Percentiles rank a stretch among this genome's conserved stretches.
Conservation (phyloP, 2,888 invertebrate genomes). For the Spodoptera exigua region DNA sequence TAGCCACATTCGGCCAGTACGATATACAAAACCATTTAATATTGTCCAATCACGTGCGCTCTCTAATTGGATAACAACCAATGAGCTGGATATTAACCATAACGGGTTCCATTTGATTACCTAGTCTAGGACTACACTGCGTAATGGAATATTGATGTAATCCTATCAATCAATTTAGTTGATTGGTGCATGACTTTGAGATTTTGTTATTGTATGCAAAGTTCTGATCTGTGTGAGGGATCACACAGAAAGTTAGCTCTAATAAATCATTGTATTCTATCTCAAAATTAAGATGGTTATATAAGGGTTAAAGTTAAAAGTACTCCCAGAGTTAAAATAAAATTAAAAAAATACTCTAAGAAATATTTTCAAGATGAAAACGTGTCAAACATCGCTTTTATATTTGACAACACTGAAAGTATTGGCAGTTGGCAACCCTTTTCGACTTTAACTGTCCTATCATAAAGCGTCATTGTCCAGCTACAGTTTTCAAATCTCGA, state of each 20-base stretch:
- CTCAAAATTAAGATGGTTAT: too few relatives aligned
- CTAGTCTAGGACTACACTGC: too few relatives aligned
- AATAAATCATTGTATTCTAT: too few relatives aligned
- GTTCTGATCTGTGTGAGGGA: neutral
- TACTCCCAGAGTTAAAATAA: too few relatives aligned
- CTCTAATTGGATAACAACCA: slow-evolving; percentile 31
- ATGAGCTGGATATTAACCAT: slow-evolving; percentile 35
- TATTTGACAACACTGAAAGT: too few relatives aligned
- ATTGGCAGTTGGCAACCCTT: neutral
- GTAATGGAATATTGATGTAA: slow-evolving; percentile 22
- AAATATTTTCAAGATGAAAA: too few relatives aligned
- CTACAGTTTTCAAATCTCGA: slow-evolving; percentile 20
- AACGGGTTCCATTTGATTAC: slow-evolving; percentile 34
- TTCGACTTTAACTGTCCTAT: neutral
- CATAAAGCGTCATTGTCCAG: slow-evolving; percentile 9
- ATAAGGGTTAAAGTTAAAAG: too few relatives aligned
- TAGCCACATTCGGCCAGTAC: slow-evolving; percentile 27
- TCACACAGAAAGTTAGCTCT: too few relatives aligned
- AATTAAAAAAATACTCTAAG: too few relatives aligned
- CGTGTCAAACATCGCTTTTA: too few relatives aligned
- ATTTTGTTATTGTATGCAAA: neutral
- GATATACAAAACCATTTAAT: slow-evolving; percentile 45
- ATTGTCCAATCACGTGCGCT: slow-evolving; percentile 39
- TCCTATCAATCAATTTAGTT: slow-evolving; percentile 21
- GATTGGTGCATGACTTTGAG: neutral